A percentile compares a stretch with the other conserved stretches of the same genome.
phyloP scores from a whole-genome alignment of 2,888 invertebrate genomes.

The Hypomecis atomaria region DNA sequence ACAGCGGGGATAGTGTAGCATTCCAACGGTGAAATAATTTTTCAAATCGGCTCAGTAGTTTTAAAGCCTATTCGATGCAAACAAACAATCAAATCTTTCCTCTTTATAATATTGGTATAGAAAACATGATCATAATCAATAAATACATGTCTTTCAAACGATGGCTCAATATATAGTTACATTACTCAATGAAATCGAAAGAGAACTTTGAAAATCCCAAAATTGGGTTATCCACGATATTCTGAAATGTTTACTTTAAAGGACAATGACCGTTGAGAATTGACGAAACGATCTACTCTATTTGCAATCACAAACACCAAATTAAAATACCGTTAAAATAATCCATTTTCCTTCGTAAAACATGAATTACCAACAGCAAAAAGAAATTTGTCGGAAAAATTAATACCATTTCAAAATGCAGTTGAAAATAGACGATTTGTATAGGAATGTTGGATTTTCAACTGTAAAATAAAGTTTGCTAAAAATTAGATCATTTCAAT shows the following conservation, averaged over 20 bases:
- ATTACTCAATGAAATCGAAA: slow-evolving; percentile 16
- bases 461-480: slow-evolving; percentile 37
- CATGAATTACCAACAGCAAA: slow-evolving; percentile 8
- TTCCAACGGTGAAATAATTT: too few relatives aligned
- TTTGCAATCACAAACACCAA: slow-evolving; percentile 28
- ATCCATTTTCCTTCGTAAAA: slow-evolving; percentile 2
- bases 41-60: too few relatives aligned
- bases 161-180: too few relatives aligned
- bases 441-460: neutral
- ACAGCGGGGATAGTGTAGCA: too few relatives aligned
- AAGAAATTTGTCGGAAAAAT: slow-evolving; percentile 6
- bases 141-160: too few relatives aligned
- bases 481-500: slow-evolving; percentile 55
- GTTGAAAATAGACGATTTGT: neutral
- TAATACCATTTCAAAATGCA: slow-evolving; percentile 8
- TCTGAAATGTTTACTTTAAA: slow-evolving; percentile 15
- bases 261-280: slow-evolving; percentile 41
- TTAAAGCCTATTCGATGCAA: too few relatives aligned
- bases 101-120: too few relatives aligned
- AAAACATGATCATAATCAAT: too few relatives aligned
- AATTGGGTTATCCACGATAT: slow-evolving; percentile 34
- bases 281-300: slow-evolving; percentile 41
- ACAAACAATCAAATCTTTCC: too few relatives aligned
- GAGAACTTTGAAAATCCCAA: slow-evolving; percentile 21
- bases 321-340: slow-evolving; percentile 18